Evolutionary conservation across 2,888 invertebrate genomes (phyloP).

Genomic region (Diabrotica balteata): DNA sequence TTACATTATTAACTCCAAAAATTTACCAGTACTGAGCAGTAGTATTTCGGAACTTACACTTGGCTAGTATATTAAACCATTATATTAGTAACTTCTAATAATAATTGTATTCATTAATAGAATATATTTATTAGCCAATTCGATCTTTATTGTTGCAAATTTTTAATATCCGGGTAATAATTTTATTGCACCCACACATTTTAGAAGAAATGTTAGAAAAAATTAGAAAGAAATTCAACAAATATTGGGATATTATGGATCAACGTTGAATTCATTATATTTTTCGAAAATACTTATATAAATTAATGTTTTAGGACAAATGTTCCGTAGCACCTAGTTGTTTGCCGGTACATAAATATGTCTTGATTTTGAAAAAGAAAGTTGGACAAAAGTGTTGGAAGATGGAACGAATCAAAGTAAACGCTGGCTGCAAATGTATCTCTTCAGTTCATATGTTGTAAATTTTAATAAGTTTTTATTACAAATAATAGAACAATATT

Average conservation of each 20-base stretch:
- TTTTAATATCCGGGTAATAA: too few relatives aligned
- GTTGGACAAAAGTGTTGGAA: constrained; percentile 40
- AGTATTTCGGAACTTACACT: too few relatives aligned
- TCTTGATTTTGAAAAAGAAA: constrained; percentile 40
- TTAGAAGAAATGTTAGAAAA: too few relatives aligned
- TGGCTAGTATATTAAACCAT: too few relatives aligned
- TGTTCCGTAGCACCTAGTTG: constrained; percentile 40
- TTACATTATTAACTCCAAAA: too few relatives aligned
- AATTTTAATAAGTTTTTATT: not conserved
- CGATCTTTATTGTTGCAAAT: too few relatives aligned
- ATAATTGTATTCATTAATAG: too few relatives aligned
- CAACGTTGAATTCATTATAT: not conserved
- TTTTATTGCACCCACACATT: too few relatives aligned
- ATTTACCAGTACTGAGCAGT: too few relatives aligned
- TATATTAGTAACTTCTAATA: too few relatives aligned
- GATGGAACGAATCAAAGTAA: constrained; percentile 39
- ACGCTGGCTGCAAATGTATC: constrained; percentile 45
- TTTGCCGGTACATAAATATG: constrained; percentile 37
- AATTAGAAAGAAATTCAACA: too few relatives aligned
- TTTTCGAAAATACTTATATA: constrained; percentile 4
- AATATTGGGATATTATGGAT: not conserved
- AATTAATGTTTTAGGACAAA: constrained; percentile 39
- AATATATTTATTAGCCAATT: too few relatives aligned
- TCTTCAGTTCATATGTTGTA: not conserved
- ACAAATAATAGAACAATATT: not conserved